Conservation (phyloP, 2,113 vertebrate species). For the Psophia crepitans region DNA sequence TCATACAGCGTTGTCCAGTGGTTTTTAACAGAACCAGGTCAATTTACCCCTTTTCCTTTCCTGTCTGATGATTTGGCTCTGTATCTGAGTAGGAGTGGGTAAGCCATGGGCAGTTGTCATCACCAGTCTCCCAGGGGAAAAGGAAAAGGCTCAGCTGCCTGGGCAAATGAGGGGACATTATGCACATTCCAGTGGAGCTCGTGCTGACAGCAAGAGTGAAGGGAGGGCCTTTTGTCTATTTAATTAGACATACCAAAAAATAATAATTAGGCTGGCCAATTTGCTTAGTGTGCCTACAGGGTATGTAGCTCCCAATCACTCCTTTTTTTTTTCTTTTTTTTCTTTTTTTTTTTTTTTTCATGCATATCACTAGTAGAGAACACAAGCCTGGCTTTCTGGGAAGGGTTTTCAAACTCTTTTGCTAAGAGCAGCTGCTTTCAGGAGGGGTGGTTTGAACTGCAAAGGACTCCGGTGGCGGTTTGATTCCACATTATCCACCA, state of each 20-base stretch:
- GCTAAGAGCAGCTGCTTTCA: slow-evolving; percentile 1
- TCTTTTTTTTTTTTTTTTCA: neutral
- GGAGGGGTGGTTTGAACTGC: neutral
- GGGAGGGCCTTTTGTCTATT: slow-evolving; percentile 54
- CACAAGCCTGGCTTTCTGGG: neutral
- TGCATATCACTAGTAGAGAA: slow-evolving; percentile 10
- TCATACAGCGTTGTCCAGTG: rapidly evolving
- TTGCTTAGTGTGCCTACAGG: slow-evolving; percentile 46
- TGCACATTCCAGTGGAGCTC: slow-evolving; percentile 43
- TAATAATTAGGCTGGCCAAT: slow-evolving; percentile 67
- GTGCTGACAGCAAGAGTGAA: neutral
- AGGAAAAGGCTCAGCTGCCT: slow-evolving; percentile 26
- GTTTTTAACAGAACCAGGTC: neutral
- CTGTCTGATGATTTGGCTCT: neutral
- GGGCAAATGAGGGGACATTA: slow-evolving; percentile 27
- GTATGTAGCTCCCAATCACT: slow-evolving; percentile 6
- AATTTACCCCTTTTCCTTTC: neutral
- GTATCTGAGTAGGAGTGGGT: neutral
- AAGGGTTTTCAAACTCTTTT: slow-evolving; percentile 20
- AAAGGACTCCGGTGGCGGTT: neutral
- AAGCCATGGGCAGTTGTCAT: slow-evolving; percentile 15
- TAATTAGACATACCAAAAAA: slow-evolving; percentile 64
- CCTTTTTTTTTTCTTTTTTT: neutral
- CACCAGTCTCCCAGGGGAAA: neutral
- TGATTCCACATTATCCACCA: neutral